These are phyloP conservation scores for Aix galericulata DNA, from an alignment of 2,113 vertebrate species.

Conservation along the genomic window DNA sequence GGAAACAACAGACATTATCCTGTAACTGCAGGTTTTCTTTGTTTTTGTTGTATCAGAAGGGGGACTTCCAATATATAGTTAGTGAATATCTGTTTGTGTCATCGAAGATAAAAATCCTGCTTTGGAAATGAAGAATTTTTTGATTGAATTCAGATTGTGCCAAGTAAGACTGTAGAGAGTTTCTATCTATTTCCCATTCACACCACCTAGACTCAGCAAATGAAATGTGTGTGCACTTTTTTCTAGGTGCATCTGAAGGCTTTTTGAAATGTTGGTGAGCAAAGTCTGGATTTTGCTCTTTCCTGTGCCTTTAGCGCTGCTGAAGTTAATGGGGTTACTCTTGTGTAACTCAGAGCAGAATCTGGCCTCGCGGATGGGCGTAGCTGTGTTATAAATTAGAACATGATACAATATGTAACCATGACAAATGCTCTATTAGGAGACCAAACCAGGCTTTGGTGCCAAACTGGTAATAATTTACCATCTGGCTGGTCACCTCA, in stretches of 20 bases:
- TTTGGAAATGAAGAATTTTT: not conserved
- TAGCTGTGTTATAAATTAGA: slow-evolving; percentile 6
- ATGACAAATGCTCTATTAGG: not conserved
- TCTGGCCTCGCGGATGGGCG: not conserved
- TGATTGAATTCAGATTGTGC: not conserved
- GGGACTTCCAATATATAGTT: not conserved
- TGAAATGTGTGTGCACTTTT: not conserved
- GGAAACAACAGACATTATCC: not conserved
- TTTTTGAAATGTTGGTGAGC: not conserved
- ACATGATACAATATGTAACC: not conserved
- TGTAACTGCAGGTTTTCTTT: not conserved
- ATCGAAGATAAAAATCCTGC: not conserved
- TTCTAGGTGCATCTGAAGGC: not conserved
- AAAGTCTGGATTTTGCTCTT: not conserved
- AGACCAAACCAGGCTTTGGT: not conserved
- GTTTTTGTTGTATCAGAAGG: not conserved
- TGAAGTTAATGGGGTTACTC: not conserved
- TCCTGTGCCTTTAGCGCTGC: not conserved
- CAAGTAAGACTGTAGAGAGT: not conserved
- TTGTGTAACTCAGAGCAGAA: not conserved
- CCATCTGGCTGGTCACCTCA: slow-evolving; percentile 19
- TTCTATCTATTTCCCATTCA: not conserved
- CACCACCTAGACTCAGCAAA: not conserved
- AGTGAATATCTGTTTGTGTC: not conserved
- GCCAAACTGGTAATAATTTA: slow-evolving; percentile 21